phyloP scores from a whole-genome alignment of 2,888 invertebrate species.

The Chaetoderma sp. region DNA sequence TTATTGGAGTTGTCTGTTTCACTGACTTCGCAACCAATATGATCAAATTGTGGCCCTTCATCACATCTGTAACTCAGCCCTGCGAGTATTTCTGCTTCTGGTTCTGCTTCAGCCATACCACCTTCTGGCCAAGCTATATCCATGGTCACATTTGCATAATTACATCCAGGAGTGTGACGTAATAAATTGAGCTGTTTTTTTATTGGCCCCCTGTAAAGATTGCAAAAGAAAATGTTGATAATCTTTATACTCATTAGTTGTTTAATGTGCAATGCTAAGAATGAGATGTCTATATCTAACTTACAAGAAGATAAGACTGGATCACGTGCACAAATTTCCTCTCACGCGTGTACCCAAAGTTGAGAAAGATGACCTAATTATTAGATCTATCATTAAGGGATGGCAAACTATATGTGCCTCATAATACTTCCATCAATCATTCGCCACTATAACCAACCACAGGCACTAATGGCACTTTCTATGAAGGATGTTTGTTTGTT shows the following conservation, averaged over 20 bases:
- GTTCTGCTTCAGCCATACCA: constrained; percentile 16
- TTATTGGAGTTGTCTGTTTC: background rate
- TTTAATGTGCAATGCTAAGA: background rate
- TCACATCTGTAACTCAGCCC: constrained; percentile 19
- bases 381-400: too few relatives aligned
- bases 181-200: constrained; percentile 46
- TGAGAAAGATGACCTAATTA: too few relatives aligned
- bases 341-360: too few relatives aligned
- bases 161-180: constrained; percentile 44
- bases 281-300: too few relatives aligned
- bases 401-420: too few relatives aligned
- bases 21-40: constrained; percentile 42
- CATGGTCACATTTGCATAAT: constrained; percentile 14
- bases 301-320: too few relatives aligned
- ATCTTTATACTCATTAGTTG: background rate
- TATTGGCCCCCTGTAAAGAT: constrained; percentile 47
- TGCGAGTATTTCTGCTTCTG: constrained; percentile 20
- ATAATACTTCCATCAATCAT: too few relatives aligned
- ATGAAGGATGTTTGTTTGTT: too few relatives aligned
- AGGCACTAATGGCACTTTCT: too few relatives aligned
- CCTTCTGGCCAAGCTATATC: too few relatives aligned
- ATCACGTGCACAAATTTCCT: too few relatives aligned
- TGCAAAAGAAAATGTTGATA: background rate
- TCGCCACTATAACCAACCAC: too few relatives aligned
- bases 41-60: constrained; percentile 41